Base-by-base conservation (phyloP, 2,888 invertebrate genomes). In the Pegoplata infirma region DNA sequence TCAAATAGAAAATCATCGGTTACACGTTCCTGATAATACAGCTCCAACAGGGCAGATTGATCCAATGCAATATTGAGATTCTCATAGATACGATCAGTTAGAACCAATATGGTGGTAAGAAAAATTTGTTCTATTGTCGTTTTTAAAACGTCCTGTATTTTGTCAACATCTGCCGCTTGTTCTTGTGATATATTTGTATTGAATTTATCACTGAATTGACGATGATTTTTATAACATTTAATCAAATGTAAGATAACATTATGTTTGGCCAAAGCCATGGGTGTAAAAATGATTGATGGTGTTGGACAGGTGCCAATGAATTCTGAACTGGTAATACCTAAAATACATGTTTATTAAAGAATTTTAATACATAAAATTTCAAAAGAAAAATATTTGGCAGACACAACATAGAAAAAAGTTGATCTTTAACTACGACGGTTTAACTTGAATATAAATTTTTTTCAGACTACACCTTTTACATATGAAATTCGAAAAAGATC, bases 1-100 rank as follows among this genome's bases (percentile, higher is more conserved):
- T 91, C 90, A 59, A 91, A 90, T n/a, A 94, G 86, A 82, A 93
- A 93, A 0, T 92, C 92, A 32, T 92, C 90, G 0, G 93, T 93
- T 8, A 94, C 88, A 53, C 90, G 91, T 82, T 92, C 92, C 64
- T 91, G 90, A 46, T 93, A 89, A 56, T 94, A 89, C 40, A 92
- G 91, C 71, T 92, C 91, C 5, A 94, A 88, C 19, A 94, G 88
- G 1, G 92, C 90, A 0, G 93, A 92, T 53, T 89, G 88, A 75
- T 89, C 88, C 36, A 88, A 69, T 3, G 84, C 83, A 44, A 79
- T 82, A 56, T 86, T 84, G 7, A 83, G 78, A 81, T 87, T 87
- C 63, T 85, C 85, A 59, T 86, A 84, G 8, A 89, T 84, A 14
- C 83, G 85, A 80, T 89, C 88, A 7, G 85, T 85, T 1, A 88